Evolutionary conservation across 2,888 invertebrate genomes (phyloP), one percentile per base, ranked within the genome.

Genomic region (Trissoscelio sp.): DNA sequence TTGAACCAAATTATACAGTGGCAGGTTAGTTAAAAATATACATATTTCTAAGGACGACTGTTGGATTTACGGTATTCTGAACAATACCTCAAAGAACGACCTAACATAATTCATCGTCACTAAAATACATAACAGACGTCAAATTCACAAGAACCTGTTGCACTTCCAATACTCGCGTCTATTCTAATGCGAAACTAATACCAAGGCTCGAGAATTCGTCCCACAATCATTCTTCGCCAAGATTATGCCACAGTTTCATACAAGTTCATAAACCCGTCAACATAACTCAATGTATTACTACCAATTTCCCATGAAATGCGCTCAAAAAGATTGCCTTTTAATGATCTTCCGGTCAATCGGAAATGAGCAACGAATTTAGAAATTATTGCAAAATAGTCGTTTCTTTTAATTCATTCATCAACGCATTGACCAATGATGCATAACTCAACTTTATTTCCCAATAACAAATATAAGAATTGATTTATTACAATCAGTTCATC

Each of bases 101-200:
- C 34, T 34, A 2, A 9, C 34, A 34, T 34, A 34, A 34, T 34
- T 34, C 34, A 34, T 34, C 34, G 34, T 1, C 5, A 34, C 34
- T 34, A 9, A 34, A 34, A 34, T 34, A 34, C 11, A 9, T 34
- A 34, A 34, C 34, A 9, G 1, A 9, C 9, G 34, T 34, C 34
- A 34, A 34, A 34, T 34, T 34, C 11, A 9, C 34, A 9, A 34
- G 34, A 34, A 48, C 48, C 48, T 48, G 48, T 48, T 48, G 48
- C 48, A 48, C 48, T 22, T 48, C 11, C 48, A 48, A 7, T 44
- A 14, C 44, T 6, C 44, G 12, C 44, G 3, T 20, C 3, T 22
- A 48, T 48, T 48, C 20, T 34, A 34, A 34, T 9, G 11, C 34
- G 34, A 34, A 34, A 34, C 34, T 4, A 34, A 34, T 34, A 34